phyloP scores from a whole-genome alignment of 2,797 vertebrate species.

The Tiaroga cobitis region DNA sequence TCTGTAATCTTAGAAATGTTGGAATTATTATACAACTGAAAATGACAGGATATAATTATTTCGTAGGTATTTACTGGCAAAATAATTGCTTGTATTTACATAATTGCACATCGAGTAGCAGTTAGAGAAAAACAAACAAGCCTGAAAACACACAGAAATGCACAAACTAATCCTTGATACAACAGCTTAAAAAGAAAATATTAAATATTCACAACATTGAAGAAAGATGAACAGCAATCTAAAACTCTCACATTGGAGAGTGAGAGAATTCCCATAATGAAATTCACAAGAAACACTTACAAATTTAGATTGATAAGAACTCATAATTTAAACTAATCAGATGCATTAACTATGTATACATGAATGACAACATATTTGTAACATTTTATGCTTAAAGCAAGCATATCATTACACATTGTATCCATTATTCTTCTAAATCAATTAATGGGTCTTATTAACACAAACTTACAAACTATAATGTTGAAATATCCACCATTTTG shows the following conservation, averaged over 20 bases:
- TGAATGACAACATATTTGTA: conserved; percentile 6
- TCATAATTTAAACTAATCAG: conserved; percentile 1
- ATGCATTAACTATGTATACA: not conserved
- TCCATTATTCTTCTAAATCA: not conserved
- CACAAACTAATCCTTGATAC: conserved; percentile 20
- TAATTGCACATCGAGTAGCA: conserved; percentile 17
- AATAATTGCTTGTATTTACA: conserved; percentile 67
- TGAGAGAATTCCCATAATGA: not conserved
- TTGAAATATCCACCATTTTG: not conserved
- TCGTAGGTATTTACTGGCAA: conserved; percentile 73
- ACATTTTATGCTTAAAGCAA: not conserved
- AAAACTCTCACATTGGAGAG: conserved; percentile 1
- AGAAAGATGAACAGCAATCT: conserved; percentile 28
- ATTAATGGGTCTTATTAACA: not conserved
- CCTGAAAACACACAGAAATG: conserved; percentile 3
- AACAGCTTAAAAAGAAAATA: not conserved
- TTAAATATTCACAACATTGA: conserved; percentile 19
- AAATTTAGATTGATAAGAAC: not conserved
- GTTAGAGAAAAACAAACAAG: conserved; percentile 12
- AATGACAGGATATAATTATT: not conserved
- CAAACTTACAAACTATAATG: not conserved
- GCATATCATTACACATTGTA: not conserved
- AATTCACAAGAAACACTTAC: not conserved
- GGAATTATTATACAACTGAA: not conserved
- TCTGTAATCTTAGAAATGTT: not conserved